Conservation (phyloP, 2,797 vertebrate genomes). For the Typhlichthys eigenmanni region DNA sequence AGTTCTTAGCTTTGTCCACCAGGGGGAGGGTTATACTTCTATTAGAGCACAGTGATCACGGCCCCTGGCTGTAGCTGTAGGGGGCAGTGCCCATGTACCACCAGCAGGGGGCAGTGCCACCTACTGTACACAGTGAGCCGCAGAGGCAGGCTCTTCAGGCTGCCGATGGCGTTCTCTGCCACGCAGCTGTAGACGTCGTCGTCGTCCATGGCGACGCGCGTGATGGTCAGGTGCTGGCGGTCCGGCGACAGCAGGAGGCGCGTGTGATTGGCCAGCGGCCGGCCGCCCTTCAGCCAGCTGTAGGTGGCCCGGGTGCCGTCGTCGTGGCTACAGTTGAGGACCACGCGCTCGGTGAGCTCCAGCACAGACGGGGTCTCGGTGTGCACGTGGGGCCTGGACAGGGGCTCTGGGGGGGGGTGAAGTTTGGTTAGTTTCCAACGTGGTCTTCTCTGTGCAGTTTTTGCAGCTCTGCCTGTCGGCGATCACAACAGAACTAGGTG, state of each 20-base stretch:
- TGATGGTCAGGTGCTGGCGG: constrained; percentile 90
- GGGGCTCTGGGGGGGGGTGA: constrained; percentile 74
- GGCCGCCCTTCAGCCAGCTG: constrained; percentile 90
- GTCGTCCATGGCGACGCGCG: constrained; percentile 85
- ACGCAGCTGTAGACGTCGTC: constrained; percentile 87
- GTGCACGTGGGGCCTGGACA: constrained; percentile 86
- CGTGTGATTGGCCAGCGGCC: constrained; percentile 84
- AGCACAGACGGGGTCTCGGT: constrained; percentile 85
- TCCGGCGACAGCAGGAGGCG: constrained; percentile 86
- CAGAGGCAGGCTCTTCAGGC: constrained; percentile 81
- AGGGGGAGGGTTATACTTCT: too few species aligned
- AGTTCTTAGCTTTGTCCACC: too few species aligned
- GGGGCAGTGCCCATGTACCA: not conserved
- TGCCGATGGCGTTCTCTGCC: constrained; percentile 91
- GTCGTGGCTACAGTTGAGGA: constrained; percentile 91
- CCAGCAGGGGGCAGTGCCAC: constrained; percentile 44
- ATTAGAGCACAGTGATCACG: too few species aligned
- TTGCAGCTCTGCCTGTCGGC: too few species aligned
- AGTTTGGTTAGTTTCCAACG: too few species aligned
- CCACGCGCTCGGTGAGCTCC: constrained; percentile 88
- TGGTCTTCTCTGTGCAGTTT: too few species aligned
- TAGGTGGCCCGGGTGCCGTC: constrained; percentile 91
- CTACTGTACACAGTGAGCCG: constrained; percentile 93
- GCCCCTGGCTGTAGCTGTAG: too few species aligned
- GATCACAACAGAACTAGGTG: too few species aligned